Evolutionary conservation across 1,140 invertebrate species (phyloP).

Genomic region (Babylonia areolata): DNA sequence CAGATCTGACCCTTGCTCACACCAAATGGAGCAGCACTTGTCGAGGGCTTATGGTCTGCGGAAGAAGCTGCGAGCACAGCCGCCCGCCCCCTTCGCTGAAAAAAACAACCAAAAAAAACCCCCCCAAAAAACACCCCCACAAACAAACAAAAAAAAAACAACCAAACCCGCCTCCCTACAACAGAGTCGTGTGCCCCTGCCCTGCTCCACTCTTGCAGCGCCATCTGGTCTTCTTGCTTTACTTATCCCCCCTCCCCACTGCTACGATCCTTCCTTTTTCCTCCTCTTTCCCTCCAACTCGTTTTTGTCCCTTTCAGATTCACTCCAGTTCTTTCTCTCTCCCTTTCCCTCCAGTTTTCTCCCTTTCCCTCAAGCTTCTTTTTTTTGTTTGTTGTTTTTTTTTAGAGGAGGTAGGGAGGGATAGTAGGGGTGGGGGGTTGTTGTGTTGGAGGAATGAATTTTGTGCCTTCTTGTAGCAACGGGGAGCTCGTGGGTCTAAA

Average conservation of each 20-base stretch:
- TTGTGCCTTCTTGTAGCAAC: too few relatives aligned
- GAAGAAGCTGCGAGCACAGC: not conserved
- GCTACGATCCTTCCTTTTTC: not conserved
- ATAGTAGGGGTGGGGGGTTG: too few relatives aligned
- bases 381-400: not conserved
- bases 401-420: too few relatives aligned
- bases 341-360: not conserved
- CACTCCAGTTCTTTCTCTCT: not conserved
- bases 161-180: too few relatives aligned
- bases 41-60: conserved; percentile 7
- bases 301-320: not conserved
- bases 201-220: not conserved
- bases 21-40: conserved; percentile 38
- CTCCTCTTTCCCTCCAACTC: too few relatives aligned
- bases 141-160: too few relatives aligned
- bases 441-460: too few relatives aligned
- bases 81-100: too few relatives aligned
- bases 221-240: not conserved
- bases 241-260: not conserved
- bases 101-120: too few relatives aligned
- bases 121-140: too few relatives aligned
- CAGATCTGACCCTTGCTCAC: conserved; percentile 34
- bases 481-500: too few relatives aligned
- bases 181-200: conserved; percentile 1
- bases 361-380: not conserved